Percentiles rank a stretch among this genome's conserved stretches.
Evolutionary conservation across 2,113 vertebrate species (phyloP).

Genomic region (Aldabrachelys gigantea): DNA sequence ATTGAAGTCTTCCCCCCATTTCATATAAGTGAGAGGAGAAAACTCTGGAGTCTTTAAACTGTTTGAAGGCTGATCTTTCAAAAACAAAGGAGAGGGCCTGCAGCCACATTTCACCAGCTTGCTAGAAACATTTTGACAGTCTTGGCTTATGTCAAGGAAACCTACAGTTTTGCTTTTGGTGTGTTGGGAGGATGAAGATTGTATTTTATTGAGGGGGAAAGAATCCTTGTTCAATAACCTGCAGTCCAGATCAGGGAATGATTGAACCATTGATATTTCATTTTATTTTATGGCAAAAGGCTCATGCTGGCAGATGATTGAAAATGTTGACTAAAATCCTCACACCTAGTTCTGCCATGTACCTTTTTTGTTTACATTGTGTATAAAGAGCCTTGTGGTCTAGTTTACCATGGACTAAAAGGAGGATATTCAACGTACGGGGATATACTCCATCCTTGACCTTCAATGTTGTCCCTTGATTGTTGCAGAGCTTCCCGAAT

Average conservation of each 20-base stretch:
- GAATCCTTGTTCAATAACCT: constrained; percentile 10
- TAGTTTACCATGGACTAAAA: background rate
- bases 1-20: background rate
- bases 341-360: background rate
- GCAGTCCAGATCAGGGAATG: background rate
- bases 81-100: constrained; percentile 22
- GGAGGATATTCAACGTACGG: background rate
- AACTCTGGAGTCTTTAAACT: background rate
- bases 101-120: constrained; percentile 26
- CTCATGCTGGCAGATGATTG: background rate
- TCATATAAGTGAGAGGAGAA: background rate
- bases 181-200: background rate
- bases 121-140: background rate
- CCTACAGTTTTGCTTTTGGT: background rate
- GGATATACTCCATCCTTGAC: background rate
- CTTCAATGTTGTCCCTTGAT: background rate
- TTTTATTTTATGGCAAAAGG: constrained; percentile 10
- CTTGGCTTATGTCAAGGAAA: background rate
- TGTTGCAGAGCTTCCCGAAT: background rate
- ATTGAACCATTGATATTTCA: background rate
- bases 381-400: background rate
- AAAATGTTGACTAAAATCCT: background rate
- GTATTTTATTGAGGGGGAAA: background rate
- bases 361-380: background rate
- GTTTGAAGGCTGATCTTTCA: background rate